Conservation (phyloP, 2,113 vertebrate genomes). For the Gallinago jamesoni region DNA sequence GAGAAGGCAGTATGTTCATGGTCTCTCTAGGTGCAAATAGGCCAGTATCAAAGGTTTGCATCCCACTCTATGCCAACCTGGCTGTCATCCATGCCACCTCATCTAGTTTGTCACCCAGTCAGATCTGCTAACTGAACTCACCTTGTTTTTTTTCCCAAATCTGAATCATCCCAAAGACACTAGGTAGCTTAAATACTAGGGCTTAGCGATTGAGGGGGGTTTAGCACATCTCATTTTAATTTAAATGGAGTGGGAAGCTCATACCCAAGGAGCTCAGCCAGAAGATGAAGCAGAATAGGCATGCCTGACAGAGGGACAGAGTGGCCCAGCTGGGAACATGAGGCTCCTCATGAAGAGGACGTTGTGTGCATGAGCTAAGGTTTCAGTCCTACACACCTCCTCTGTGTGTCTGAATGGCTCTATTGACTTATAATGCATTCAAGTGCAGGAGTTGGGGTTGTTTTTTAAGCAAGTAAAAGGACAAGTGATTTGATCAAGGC, state of each 20-base stretch:
- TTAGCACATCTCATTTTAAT: background rate
- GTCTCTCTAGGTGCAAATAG: background rate
- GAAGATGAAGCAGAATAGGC: background rate
- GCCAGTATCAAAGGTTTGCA: background rate
- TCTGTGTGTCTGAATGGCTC: background rate
- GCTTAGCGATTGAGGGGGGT: background rate
- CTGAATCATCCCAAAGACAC: background rate
- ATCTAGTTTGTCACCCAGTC: background rate
- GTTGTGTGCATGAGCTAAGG: background rate
- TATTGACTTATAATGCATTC: background rate
- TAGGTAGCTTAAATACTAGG: background rate
- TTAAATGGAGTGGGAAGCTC: background rate
- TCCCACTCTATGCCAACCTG: background rate
- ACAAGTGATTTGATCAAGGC: background rate
- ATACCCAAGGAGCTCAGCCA: background rate
- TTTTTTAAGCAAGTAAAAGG: background rate
- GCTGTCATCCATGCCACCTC: background rate
- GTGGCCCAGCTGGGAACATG: background rate
- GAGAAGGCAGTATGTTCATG: background rate
- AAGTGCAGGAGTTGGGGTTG: background rate
- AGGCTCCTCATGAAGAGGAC: background rate
- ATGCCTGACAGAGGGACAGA: background rate
- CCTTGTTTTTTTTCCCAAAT: background rate
- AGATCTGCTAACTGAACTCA: background rate
- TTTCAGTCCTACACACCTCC: background rate